Percentiles rank a stretch among this genome's conserved stretches.
Conservation (phyloP, 2,888 invertebrate genomes). For the Agrotis clavis region DNA sequence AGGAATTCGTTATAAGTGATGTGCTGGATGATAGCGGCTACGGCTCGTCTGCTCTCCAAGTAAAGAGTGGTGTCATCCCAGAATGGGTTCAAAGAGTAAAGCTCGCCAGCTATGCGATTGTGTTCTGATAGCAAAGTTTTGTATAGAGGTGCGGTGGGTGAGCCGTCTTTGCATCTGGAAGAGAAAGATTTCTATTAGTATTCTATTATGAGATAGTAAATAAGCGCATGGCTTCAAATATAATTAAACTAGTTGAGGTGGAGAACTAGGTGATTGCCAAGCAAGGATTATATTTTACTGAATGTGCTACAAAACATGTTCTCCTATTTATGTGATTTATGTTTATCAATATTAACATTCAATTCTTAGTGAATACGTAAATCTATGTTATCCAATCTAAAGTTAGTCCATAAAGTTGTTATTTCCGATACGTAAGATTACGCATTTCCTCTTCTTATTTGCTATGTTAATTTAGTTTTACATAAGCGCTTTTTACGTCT, state of each 20-base stretch:
- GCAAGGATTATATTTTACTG: too few relatives aligned
- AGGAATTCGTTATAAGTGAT: constrained; percentile 96
- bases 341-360: background rate
- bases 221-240: too few relatives aligned
- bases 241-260: too few relatives aligned
- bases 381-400: background rate
- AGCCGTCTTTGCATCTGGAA: constrained; percentile 91
- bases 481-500: constrained; percentile 29
- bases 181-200: background rate
- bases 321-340: background rate
- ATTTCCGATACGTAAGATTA: constrained; percentile 23
- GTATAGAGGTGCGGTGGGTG: constrained; percentile 94
- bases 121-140: constrained; percentile 94
- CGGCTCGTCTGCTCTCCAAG: constrained; percentile 94
- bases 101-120: constrained; percentile 94
- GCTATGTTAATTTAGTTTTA: constrained; percentile 39
- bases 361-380: background rate
- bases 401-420: background rate
- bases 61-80: constrained; percentile 96
- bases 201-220: background rate
- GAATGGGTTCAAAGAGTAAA: constrained; percentile 93
- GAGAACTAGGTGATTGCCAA: too few relatives aligned
- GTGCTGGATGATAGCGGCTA: constrained; percentile 95
- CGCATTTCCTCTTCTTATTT: constrained; percentile 42
- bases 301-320: background rate